Percentiles rank a stretch among this genome's conserved stretches.
phyloP scores from a whole-genome alignment of 2,888 invertebrate genomes.

The Phrixothrix hirtus region DNA sequence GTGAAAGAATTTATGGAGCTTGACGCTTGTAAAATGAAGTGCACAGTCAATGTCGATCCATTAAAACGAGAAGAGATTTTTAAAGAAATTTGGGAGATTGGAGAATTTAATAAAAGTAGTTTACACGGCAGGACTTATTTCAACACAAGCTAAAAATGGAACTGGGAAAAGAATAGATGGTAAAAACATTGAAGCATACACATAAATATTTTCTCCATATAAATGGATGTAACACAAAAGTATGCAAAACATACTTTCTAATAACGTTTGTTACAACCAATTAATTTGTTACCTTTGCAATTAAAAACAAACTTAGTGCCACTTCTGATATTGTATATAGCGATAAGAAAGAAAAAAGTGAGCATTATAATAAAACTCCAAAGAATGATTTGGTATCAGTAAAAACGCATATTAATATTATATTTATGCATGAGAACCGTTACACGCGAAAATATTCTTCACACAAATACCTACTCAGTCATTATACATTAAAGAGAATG shows the following conservation, averaged over 20 bases:
- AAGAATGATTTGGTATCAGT: background rate
- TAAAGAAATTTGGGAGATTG: slow-evolving; percentile 3
- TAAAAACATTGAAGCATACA: background rate
- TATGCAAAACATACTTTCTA: slow-evolving; percentile 2
- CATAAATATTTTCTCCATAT: slow-evolving; percentile 1
- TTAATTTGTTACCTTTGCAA: background rate
- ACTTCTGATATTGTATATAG: background rate
- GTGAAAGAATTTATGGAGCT: background rate
- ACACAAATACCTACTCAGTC: background rate
- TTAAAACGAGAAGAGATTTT: background rate
- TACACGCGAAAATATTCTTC: background rate
- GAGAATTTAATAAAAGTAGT: slow-evolving; percentile 2
- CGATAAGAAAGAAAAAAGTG: background rate
- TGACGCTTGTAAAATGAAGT: slow-evolving; percentile 1
- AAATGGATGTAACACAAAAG: background rate
- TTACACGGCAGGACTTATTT: slow-evolving; percentile 1
- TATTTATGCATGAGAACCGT: background rate
- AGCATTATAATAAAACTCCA: background rate
- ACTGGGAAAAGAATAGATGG: background rate
- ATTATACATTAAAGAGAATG: background rate
- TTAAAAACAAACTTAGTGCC: background rate
- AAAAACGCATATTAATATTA: background rate
- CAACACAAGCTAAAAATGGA: background rate
- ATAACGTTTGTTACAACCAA: background rate
- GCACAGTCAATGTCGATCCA: background rate